Base-by-base conservation (phyloP, 2,888 invertebrate genomes). In the Ophion slaviceki region DNA sequence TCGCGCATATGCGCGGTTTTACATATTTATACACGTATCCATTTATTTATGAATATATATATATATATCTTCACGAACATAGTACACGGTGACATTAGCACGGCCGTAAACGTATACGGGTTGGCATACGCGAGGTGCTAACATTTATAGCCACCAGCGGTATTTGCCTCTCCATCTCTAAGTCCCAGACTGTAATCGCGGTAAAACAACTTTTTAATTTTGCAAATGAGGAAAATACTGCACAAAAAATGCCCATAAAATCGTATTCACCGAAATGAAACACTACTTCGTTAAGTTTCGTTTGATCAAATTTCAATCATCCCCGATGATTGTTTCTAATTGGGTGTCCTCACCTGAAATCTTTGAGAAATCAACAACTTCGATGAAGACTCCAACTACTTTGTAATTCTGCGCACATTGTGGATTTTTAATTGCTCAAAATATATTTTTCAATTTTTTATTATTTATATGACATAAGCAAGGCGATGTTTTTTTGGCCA, bases 71-170 rank as follows among this genome's bases (percentile, higher is more conserved):
- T 6, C 28, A 53, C 67, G n/a, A 53, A 20, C 20, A 62, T 61
- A 61, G 78, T 64, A 64, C 72, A 75, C 72, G 82, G 82, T 80
- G 83, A 88, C 85, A 88, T 88, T 88, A 61, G 81, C 71, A 67
- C 80, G 87, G 78, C 82, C 87, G 85, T 88, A 88, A 88, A 90
- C 76, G 80, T 78, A 79, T 80, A 83, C 72, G 32, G 75, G 74
- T 78, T 80, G 72, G 78, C 67, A 62, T 70, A 61, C 24, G 57
- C 61, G 80, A 84, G 86, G 83, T 84, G 88, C 88, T 87, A 89
- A 87, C 85, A 78, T 87, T 90, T 90, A 89, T 84, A 83, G 87
- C 80, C 80, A 32, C 66, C 47, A 77, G 66, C 45, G 79, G 88
- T 88, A 89, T 89, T 90, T 86, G 85, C 64, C 85, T 81, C 82